Evolutionary conservation across 2,888 invertebrate genomes (phyloP).

Genomic region (Merodon equestris): DNA sequence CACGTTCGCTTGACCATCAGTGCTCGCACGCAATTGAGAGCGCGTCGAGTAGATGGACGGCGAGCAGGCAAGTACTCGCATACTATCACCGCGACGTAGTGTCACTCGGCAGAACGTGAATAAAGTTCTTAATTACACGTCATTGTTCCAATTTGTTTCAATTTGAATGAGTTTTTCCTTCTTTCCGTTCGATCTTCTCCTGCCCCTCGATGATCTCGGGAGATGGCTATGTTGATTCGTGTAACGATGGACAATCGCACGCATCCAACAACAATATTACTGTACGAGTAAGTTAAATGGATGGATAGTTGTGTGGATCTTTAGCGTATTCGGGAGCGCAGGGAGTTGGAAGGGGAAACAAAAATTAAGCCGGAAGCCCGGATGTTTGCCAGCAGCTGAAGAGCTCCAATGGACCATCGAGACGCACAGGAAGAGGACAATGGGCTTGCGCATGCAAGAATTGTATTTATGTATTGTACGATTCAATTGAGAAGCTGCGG

Average conservation of each 20-base stretch:
- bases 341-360: slow-evolving; percentile 4
- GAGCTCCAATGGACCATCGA: slow-evolving; percentile 23
- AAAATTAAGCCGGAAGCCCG: slow-evolving; percentile 55
- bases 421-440: slow-evolving; percentile 18
- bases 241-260: no score
- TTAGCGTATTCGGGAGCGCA: slow-evolving; percentile 33
- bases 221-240: slow-evolving; percentile 1
- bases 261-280: background rate
- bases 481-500: slow-evolving; percentile 36
- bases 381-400: no score
- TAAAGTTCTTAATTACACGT: slow-evolving; percentile 65
- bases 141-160: slow-evolving; percentile 68
- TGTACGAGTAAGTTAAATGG: slow-evolving; percentile 20
- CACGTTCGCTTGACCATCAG: slow-evolving; percentile 31
- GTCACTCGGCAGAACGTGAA: slow-evolving; percentile 56
- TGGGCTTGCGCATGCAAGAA: slow-evolving; percentile 32
- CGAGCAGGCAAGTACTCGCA: slow-evolving; percentile 4
- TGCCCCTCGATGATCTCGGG: background rate
- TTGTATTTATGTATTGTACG: slow-evolving; percentile 9
- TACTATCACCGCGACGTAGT: background rate
- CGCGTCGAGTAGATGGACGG: slow-evolving; percentile 12
- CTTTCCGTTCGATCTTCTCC: slow-evolving; percentile 14
- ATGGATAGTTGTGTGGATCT: slow-evolving; percentile 25
- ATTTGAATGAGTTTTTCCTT: slow-evolving; percentile 48
- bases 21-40: slow-evolving; percentile 52